Conservation (phyloP, 2,113 vertebrate genomes). For the Acrocephalus arundinaceus region DNA sequence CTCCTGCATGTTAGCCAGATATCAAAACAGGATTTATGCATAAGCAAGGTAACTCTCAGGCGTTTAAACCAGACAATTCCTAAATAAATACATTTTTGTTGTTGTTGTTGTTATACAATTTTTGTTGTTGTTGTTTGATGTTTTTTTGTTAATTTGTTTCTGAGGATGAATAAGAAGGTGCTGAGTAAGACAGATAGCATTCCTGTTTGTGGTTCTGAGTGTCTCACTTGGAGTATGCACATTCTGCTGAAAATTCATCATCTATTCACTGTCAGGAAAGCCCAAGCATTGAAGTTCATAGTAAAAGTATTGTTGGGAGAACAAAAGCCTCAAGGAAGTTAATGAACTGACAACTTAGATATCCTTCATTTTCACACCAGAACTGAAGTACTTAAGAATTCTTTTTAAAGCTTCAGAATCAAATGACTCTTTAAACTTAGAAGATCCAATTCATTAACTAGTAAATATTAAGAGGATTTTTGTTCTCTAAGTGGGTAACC, state of each 20-base stretch:
- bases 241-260: background rate
- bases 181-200: background rate
- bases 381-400: background rate
- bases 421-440: background rate
- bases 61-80: background rate
- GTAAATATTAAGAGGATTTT: background rate
- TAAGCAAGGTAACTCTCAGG: background rate
- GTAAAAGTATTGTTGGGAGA: background rate
- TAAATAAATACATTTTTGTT: background rate
- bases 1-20: background rate
- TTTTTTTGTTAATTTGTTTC: background rate
- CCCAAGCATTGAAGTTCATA: rapidly evolving
- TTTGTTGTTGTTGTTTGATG: background rate
- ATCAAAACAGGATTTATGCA: background rate
- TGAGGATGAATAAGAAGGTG: background rate
- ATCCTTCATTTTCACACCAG: background rate
- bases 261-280: background rate
- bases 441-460: background rate
- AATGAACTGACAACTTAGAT: background rate
- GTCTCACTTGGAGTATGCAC: background rate
- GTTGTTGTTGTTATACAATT: too few relatives aligned
- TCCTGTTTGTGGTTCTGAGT: background rate
- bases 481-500: background rate
- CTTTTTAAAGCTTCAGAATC: background rate
- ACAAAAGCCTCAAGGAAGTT: background rate